phyloP scores from a whole-genome alignment of 2,797 vertebrate species.

The Etheostoma nigrum region DNA sequence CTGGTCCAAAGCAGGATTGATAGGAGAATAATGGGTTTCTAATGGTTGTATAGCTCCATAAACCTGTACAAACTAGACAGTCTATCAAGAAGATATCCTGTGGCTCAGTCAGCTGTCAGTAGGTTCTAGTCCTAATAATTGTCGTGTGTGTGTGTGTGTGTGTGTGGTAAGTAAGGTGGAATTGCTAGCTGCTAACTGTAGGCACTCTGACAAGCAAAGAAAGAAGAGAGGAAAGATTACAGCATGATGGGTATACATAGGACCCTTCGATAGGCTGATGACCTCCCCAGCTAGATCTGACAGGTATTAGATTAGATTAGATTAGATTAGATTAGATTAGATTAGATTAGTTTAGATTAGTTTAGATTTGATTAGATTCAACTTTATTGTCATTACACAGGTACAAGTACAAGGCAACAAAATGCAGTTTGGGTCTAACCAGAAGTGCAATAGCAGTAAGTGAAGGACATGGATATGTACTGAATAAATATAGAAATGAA shows the following conservation, averaged over 20 bases:
- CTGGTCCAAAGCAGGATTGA: constrained; percentile 27
- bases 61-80: constrained; percentile 55
- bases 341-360: too few relatives aligned
- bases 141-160: constrained; percentile 19
- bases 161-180: constrained; percentile 30
- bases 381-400: too few relatives aligned
- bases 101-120: constrained; percentile 64
- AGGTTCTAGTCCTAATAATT: constrained; percentile 67
- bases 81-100: constrained; percentile 62
- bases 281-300: constrained; percentile 62
- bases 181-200: constrained; percentile 52
- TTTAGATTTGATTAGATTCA: too few relatives aligned
- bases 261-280: constrained; percentile 40
- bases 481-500: too few relatives aligned
- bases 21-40: constrained; percentile 44
- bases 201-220: constrained; percentile 61
- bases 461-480: too few relatives aligned
- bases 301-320: constrained; percentile 36
- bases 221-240: constrained; percentile 49
- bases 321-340: too few relatives aligned
- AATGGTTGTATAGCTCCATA: constrained; percentile 55
- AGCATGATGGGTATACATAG: constrained; percentile 65
- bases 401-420: too few relatives aligned
- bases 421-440: too few relatives aligned
- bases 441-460: too few relatives aligned